phyloP scores from a whole-genome alignment of 2,797 vertebrate species.

The Gallinago solitaria region DNA sequence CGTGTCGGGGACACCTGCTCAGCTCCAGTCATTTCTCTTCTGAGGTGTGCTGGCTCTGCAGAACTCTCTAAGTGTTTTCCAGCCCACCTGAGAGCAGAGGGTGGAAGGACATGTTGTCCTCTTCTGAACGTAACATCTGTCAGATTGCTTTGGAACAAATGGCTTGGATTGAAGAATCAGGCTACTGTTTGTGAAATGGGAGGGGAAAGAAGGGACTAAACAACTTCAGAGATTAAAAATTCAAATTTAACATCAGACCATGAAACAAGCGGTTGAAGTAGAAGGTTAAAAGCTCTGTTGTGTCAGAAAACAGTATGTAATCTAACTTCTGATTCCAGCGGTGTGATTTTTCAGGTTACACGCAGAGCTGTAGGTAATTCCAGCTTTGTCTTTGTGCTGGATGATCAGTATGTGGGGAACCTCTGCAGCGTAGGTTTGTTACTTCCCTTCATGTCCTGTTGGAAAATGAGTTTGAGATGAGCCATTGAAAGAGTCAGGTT shows the following conservation, averaged over 20 bases:
- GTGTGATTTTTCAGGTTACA: not conserved
- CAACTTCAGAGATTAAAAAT: not conserved
- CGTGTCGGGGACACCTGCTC: not conserved
- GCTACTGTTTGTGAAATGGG: not conserved
- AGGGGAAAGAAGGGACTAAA: not conserved
- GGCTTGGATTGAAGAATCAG: not conserved
- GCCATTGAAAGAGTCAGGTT: not conserved
- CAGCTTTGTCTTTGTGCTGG: not conserved
- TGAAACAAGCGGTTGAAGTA: not conserved
- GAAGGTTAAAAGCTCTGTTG: not conserved
- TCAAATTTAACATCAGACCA: not conserved
- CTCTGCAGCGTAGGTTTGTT: not conserved
- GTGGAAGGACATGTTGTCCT: constrained; percentile 24
- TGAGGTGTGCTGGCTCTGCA: constrained; percentile 44
- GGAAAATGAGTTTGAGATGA: not conserved
- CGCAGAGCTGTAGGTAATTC: not conserved
- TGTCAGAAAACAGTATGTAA: not conserved
- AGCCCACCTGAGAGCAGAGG: not conserved
- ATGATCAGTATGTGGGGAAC: not conserved
- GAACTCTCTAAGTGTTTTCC: not conserved
- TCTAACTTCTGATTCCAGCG: not conserved
- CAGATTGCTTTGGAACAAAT: not conserved
- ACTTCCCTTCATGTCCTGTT: not conserved
- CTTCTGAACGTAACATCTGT: not conserved
- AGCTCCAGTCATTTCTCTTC: not conserved